These are phyloP conservation scores for Eucriotettix oculatus DNA, from an alignment of 2,888 invertebrate species.

Conservation along the genomic window DNA sequence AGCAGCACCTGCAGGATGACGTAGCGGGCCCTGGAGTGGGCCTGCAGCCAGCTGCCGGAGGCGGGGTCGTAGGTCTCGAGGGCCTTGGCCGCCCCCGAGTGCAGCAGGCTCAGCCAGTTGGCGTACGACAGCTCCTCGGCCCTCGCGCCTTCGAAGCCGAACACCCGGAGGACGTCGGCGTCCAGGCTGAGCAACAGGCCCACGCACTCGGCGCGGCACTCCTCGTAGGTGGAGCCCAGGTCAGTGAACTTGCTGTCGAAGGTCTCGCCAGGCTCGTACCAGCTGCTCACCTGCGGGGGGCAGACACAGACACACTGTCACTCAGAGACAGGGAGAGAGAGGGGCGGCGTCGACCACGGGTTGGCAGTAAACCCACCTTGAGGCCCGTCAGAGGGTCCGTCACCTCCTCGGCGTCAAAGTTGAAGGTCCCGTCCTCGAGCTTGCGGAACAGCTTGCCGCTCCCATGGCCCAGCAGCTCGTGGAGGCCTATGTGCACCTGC, in stretches of 20 bases:
- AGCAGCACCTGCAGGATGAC: constrained; percentile 75
- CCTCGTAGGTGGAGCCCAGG: constrained; percentile 82
- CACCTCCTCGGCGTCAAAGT: constrained; percentile 56
- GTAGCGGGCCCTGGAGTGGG: constrained; percentile 71
- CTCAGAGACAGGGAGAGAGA: too few relatives aligned
- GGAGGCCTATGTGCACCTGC: constrained; percentile 74
- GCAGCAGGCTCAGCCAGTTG: constrained; percentile 81
- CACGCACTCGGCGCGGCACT: constrained; percentile 95
- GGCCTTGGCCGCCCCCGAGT: constrained; percentile 71
- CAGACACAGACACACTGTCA: too few relatives aligned
- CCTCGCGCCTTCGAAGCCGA: constrained; percentile 60
- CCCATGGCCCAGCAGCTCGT: constrained; percentile 90
- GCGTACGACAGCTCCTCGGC: constrained; percentile 74
- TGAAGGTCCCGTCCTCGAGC: constrained; percentile 56
- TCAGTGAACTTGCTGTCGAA: constrained; percentile 83
- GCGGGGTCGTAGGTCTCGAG: constrained; percentile 82
- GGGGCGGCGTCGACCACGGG: too few relatives aligned
- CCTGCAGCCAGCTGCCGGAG: constrained; percentile 75
- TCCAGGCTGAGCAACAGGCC: constrained; percentile 77
- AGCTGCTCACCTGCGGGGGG: constrained; percentile 43
- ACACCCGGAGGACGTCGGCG: constrained; percentile 56
- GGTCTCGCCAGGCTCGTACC: constrained; percentile 79
- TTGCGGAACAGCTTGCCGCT: constrained; percentile 79
- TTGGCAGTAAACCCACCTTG: constrained; percentile 16
- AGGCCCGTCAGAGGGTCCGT: constrained; percentile 46